These are phyloP conservation scores for Plecturocebus donacophilus DNA, from an alignment of 2,113 vertebrate species.

Conservation along the genomic window DNA sequence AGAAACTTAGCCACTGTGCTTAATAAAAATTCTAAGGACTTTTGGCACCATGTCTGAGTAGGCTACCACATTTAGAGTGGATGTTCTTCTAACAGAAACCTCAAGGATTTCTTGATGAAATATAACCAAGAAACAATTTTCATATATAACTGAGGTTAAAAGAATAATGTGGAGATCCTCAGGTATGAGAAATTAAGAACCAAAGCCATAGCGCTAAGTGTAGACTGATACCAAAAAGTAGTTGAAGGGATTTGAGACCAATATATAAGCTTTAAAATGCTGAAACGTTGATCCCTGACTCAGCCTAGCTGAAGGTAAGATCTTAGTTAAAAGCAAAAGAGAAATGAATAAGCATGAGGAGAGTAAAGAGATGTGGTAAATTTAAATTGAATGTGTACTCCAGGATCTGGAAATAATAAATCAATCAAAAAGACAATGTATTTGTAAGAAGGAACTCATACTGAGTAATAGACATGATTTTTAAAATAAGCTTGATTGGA, in stretches of 20 bases:
- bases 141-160: not conserved
- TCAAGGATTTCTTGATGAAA: not conserved
- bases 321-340: not conserved
- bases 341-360: not conserved
- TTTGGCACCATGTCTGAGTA: not conserved
- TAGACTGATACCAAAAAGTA: not conserved
- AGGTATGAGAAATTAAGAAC: not conserved
- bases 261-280: not conserved
- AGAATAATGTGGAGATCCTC: not conserved
- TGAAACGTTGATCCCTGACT: not conserved
- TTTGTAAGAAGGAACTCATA: not conserved
- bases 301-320: not conserved
- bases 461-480: not conserved
- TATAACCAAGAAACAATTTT: not conserved
- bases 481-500: not conserved
- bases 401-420: constrained; percentile 6
- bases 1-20: not conserved
- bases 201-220: not conserved
- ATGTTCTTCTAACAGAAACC: not conserved
- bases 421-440: not conserved
- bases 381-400: not conserved
- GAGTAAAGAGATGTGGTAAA: not conserved
- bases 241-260: not conserved
- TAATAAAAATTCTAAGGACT: not conserved
- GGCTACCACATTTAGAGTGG: not conserved